Base-by-base conservation (phyloP, 2,888 invertebrate species). In the Troglohyphantes excavatus region DNA sequence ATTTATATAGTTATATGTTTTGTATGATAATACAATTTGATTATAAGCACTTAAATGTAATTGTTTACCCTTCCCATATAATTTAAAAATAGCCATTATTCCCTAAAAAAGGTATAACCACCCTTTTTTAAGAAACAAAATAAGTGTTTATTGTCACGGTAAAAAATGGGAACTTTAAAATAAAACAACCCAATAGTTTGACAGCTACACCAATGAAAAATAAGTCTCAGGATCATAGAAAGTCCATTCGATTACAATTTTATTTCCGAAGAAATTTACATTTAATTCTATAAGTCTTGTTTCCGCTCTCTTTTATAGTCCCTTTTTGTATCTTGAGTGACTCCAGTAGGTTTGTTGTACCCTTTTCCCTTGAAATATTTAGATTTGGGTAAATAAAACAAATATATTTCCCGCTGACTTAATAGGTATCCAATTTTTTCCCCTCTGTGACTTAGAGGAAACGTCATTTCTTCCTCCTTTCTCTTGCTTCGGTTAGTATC, bases 201-300 rank as follows among this genome's bases (percentile, higher is more conserved):
- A 61, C 75, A 78, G 19, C 17, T 13, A 21, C 53, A 61, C 17
- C 2, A 63, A 63, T 61, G 61, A 76, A 59, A 78, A 78, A 21
- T 39, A 63, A 23, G 19, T n/a, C 13, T 23, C n/a, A 26, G 76
- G 43, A 65, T 78, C 39, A 39, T 7, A 23, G 76, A 63, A 63
- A 61, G 39, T 46, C 43, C 17, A 26, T 78, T 39, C 76, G 7
- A 78, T 6, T 43, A 17, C 65, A 29, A 65, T 63, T 78, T 43
- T 78, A 78, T 78, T 78, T 33, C 23, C 11, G 17, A 13, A 78
- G 33, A 43, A 76, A 78, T 78, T 78, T 78, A 59, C 76, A 78
- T 78, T 78, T 39, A 33, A 78, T 78, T 78, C 63, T 63, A 17
- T 46, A n/a, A 63, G 63, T n/a, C 63, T 33, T 23, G 43, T 65